Evolutionary conservation across 2,888 invertebrate species (phyloP).

Genomic region (Toxonevra muliebris): DNA sequence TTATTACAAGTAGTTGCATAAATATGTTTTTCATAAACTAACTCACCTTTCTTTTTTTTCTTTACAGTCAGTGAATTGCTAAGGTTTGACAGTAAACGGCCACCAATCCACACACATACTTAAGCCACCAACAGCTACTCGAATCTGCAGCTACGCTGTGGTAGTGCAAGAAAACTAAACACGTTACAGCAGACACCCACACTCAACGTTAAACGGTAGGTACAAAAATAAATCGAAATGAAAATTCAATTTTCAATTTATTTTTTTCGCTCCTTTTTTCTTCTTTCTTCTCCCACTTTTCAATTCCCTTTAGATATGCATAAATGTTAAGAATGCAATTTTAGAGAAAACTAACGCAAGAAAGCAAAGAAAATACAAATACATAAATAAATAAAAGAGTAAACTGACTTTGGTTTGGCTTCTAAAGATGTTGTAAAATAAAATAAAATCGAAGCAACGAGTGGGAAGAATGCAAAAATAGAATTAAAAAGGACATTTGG

Average conservation of each 20-base stretch:
- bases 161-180: no score
- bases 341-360: neutral
- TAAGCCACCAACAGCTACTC: no score
- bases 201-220: conserved; percentile 2
- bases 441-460: neutral
- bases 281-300: conserved; percentile 10
- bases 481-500: neutral
- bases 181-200: neutral
- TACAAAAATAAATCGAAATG: conserved; percentile 31
- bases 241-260: conserved; percentile 24
- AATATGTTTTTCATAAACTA: no score
- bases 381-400: neutral
- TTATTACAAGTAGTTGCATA: no score
- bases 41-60: no score
- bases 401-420: neutral
- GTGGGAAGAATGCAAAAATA: neutral
- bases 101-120: no score
- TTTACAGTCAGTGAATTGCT: no score
- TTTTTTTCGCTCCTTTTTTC: neutral
- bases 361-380: conserved; percentile 8
- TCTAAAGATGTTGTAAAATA: neutral
- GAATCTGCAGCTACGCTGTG: no score
- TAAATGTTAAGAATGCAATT: conserved; percentile 1
- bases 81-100: no score
- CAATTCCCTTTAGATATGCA: conserved; percentile 5